These are phyloP conservation scores for Anarsia innoxiella DNA, from an alignment of 2,888 invertebrate genomes.

Conservation along the genomic window DNA sequence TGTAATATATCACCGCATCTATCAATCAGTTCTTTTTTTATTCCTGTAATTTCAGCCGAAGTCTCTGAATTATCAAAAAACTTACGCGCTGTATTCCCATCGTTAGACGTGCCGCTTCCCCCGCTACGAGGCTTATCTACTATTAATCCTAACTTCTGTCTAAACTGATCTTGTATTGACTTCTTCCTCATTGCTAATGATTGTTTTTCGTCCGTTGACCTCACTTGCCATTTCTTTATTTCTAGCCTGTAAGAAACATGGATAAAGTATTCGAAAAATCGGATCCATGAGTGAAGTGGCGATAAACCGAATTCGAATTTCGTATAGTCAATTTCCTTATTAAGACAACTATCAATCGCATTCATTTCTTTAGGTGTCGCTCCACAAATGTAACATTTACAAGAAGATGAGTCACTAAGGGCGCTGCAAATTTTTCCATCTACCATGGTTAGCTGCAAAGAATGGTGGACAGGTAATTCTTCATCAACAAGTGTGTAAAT, in stretches of 20 bases:
- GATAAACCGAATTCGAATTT: conserved; percentile 7
- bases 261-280: conserved; percentile 9
- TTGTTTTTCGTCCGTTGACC: neutral
- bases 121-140: neutral
- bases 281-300: conserved; percentile 5
- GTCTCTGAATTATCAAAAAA: neutral
- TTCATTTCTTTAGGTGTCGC: neutral
- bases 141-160: neutral
- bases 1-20: neutral
- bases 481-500: too few relatives aligned
- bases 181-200: neutral
- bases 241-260: conserved; percentile 10
- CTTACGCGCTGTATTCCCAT: neutral
- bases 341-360: neutral
- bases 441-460: neutral
- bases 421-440: neutral
- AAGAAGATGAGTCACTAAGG: neutral
- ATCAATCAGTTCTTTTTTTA: conserved; percentile 4
- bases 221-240: conserved; percentile 7
- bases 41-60: conserved; percentile 2
- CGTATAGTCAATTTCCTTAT: neutral
- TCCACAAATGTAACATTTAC: neutral
- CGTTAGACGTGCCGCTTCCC: neutral
- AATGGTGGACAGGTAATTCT: neutral
- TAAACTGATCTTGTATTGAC: neutral